phyloP scores from a whole-genome alignment of 2,113 vertebrate genomes.

The Rhea pennata region DNA sequence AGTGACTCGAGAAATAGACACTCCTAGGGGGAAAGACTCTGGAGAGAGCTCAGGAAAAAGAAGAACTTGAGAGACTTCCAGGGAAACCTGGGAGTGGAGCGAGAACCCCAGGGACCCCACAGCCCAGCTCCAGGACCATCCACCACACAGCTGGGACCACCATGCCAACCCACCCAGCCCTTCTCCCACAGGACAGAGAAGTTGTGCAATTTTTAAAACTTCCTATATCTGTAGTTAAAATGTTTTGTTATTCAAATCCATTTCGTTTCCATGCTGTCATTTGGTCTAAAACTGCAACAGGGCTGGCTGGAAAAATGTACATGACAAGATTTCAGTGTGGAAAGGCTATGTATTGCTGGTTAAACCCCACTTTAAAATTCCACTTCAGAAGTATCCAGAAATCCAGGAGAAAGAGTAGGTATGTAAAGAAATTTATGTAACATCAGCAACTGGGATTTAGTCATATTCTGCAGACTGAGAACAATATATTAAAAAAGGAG shows the following conservation, averaged over 20 bases:
- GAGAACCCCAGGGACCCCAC: background rate
- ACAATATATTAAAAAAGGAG: background rate
- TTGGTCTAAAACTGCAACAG: background rate
- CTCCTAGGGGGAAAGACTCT: too few relatives aligned
- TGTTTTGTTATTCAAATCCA: too few relatives aligned
- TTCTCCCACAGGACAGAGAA: background rate
- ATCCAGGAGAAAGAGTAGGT: background rate
- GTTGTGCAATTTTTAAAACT: background rate
- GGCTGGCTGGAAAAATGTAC: background rate
- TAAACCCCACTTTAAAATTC: background rate
- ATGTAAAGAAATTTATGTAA: background rate
- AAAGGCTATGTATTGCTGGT: background rate
- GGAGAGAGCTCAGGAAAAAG: too few relatives aligned
- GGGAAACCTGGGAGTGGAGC: too few relatives aligned
- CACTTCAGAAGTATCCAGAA: background rate
- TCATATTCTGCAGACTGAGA: background rate
- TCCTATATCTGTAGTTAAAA: background rate
- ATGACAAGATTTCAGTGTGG: background rate
- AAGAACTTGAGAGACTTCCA: too few relatives aligned
- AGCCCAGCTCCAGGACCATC: background rate
- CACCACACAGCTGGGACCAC: background rate
- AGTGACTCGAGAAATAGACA: too few relatives aligned
- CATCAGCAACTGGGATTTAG: background rate
- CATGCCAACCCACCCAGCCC: background rate
- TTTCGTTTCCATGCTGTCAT: background rate